Percentiles rank a stretch among this genome's conserved stretches.
These are phyloP conservation scores for Hydrochoerus hydrochaeris DNA, from an alignment of 2,113 vertebrate species.

Conservation along the genomic window DNA sequence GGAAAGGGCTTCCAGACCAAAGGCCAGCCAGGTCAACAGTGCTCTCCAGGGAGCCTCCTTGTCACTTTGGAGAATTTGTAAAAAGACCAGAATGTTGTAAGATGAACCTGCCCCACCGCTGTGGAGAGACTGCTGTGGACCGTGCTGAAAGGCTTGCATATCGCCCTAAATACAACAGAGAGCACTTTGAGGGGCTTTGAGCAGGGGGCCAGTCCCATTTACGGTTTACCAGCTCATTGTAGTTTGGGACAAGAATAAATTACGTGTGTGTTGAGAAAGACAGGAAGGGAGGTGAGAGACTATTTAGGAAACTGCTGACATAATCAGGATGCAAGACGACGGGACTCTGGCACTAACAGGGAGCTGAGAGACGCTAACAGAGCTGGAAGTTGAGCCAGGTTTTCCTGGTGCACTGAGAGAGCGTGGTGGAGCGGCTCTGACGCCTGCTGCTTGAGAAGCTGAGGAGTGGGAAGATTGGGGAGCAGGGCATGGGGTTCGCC, in stretches of 20 bases:
- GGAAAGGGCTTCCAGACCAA: neutral
- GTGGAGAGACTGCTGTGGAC: neutral
- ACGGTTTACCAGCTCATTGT: neutral
- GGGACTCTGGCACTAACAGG: neutral
- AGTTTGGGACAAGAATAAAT: constrained; percentile 24
- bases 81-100: neutral
- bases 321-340: neutral
- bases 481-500: neutral
- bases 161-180: neutral
- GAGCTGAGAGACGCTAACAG: neutral
- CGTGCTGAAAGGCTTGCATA: neutral
- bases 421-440: neutral
- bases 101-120: neutral
- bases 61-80: neutral
- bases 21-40: neutral
- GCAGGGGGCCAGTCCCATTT: neutral
- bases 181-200: neutral
- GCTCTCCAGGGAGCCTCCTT: neutral
- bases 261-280: neutral
- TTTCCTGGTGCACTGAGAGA: neutral
- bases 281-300: neutral
- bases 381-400: neutral
- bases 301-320: neutral
- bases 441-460: neutral
- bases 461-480: neutral